Evolutionary conservation across 2,113 vertebrate species (phyloP), one percentile per base, ranked within the genome.

Genomic region (Odobenus rosmarus): DNA sequence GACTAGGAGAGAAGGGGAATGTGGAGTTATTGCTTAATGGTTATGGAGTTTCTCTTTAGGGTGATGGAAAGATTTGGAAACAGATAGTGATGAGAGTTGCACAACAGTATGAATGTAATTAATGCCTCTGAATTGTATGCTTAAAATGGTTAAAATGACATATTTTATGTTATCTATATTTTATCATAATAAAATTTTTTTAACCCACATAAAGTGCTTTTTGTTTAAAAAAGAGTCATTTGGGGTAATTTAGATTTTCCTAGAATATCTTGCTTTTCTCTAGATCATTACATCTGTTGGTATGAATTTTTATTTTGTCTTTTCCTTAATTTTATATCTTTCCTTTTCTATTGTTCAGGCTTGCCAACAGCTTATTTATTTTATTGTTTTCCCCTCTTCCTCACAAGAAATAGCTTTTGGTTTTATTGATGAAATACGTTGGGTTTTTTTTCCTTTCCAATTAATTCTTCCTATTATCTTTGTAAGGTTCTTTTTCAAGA

Each of bases 401-500:
- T 33, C 19, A 23, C 26, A 71, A 71, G 69, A 90, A 84, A 64
- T 26, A 86, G 42, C 1, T 81, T 86, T 87, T 64, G 5, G 21
- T 67, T 76, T 80, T 51, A 86, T 71, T 97, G 57, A 77, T 96
- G 61, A 79, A 93, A 86, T 90, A 55, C 31, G 24, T 14, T 42
- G 24, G 14, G 1, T 57, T 15, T 36, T 81, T 96, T 51, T 85
- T 53, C 24, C 23, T 74, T 72, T 67, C 76, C 15, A 81, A n/a
- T 90, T 83, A 82, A 62, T 92, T 95, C 53, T 33, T 83, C 28
- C 21, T 64, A 87, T 28, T 80, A 46, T 55, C 18, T 96, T 77
- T 36, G 51, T 39, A 93, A 14, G 42, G 18, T 61, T 74, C 4
- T 49, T 86, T 83, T 62, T 80, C 3, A 62, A 71, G n/a, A 85